Conservation (phyloP, 1,140 invertebrate species). For the Drosophila serrata region DNA sequence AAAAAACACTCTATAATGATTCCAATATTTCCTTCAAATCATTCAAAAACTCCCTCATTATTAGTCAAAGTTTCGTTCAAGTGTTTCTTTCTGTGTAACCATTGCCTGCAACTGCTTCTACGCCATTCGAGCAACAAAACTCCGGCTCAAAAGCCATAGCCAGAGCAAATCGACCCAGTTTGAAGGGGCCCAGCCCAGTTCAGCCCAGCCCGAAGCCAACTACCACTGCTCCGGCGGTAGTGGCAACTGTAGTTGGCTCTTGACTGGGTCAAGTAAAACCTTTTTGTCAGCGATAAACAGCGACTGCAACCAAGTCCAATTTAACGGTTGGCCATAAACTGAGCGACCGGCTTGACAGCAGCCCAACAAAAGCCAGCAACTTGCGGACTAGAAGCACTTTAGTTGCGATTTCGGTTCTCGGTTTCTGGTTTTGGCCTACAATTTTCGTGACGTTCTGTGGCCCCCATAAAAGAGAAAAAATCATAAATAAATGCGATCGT, state of each 20-base stretch:
- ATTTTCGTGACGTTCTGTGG: conserved; percentile 21
- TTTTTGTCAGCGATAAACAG: conserved; percentile 79
- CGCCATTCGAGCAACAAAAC: conserved; percentile 12
- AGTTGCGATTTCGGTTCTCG: conserved; percentile 16
- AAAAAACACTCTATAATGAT: too few relatives aligned
- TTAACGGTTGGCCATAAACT: conserved; percentile 69
- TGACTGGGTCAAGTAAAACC: conserved; percentile 81
- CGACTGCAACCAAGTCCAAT: conserved; percentile 66
- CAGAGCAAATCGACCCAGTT: conserved; percentile 60
- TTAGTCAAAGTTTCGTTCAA: not conserved
- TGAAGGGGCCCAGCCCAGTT: conserved; percentile 17
- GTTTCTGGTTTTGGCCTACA: conserved; percentile 5
- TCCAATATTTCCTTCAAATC: not conserved
- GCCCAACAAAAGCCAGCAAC: conserved; percentile 30
- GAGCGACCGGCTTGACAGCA: conserved; percentile 55
- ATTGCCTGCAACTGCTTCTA: conserved; percentile 9
- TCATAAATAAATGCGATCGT: conserved; percentile 70
- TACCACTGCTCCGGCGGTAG: conserved; percentile 4
- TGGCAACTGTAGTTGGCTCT: conserved; percentile 31
- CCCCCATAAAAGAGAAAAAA: conserved; percentile 45
- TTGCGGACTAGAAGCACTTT: conserved; percentile 41
- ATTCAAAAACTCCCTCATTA: too few relatives aligned
- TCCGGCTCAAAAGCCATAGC: conserved; percentile 36
- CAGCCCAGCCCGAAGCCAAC: conserved; percentile 15
- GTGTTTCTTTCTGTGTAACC: not conserved